Percentiles rank a stretch among this genome's conserved stretches.
phyloP scores from a whole-genome alignment of 2,113 vertebrate species.

The Trachemys scripta region DNA sequence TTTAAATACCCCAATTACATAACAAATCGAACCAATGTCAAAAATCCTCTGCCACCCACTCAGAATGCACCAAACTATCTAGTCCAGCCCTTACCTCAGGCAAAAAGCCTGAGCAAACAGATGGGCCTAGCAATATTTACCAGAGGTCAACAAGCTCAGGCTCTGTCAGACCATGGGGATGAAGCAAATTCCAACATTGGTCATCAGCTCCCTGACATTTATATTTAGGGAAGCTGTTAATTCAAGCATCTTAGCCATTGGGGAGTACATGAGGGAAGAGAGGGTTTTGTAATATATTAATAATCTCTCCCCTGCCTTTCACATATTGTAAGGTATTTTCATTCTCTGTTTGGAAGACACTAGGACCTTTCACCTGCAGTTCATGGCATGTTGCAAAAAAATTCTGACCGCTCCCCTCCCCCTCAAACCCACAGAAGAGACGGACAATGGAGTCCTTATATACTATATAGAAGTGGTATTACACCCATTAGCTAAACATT shows the following conservation, averaged over 20 bases:
- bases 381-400: background rate
- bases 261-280: background rate
- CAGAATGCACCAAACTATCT: background rate
- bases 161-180: background rate
- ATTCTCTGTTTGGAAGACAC: background rate
- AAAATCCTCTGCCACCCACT: constrained; percentile 18
- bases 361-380: background rate
- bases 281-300: background rate
- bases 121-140: background rate
- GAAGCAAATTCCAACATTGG: constrained; percentile 30
- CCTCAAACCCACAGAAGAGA: background rate
- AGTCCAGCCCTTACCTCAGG: background rate
- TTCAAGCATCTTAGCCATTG: constrained; percentile 1
- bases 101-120: constrained; percentile 38
- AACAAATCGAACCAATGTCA: background rate
- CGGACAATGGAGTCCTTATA: background rate
- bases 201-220: constrained; percentile 5
- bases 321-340: constrained; percentile 5
- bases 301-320: background rate
- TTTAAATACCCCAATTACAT: background rate
- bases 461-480: background rate
- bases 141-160: background rate
- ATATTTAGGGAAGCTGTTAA: constrained; percentile 32
- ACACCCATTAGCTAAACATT: background rate
- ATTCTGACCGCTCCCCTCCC: background rate